Base-by-base conservation (phyloP, 2,888 invertebrate species). In the Ecliptopera silaceata region DNA sequence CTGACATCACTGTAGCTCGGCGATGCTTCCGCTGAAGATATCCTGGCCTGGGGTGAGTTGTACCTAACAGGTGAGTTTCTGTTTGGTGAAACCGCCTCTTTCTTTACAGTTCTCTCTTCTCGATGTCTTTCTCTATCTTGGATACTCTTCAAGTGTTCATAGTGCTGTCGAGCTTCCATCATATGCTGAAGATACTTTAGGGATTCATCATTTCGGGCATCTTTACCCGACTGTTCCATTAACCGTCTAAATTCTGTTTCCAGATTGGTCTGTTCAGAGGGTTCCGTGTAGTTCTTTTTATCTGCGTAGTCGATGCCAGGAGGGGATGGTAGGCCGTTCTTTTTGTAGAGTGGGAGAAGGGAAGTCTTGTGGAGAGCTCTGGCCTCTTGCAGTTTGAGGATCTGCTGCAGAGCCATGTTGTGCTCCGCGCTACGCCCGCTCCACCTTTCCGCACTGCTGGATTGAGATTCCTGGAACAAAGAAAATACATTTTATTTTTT, bases 401-500 rank as follows among this genome's bases (percentile, higher is more conserved):
- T 97, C 90, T 98, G 97, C 84, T 97, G 97, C 68, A 98, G 93
- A 70, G 97, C 97, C 89, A 97, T 93, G 80, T 96, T 96, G 92
- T 98, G 97, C 89, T 98, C 97, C 82, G 97, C 96, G 72, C 95
- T 96, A 81, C 96, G 95, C 80, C 97, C 95, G 76, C 94, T 95
- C 97, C 97, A 97, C 93, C 95, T 94, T 92, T 97, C 97, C 86
- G 97, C 93, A 78, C 95, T 93, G 83, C 94, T 94, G 72, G 96
- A 95, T 87, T 95, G 94, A 72, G 95, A 93, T 92, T 97, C 96
- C 97, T 97, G 92, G 3, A 92, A 93, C 84, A 90, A 88, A n/a
- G 69, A 70, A 71, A 72, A 67, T 8, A n/a, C 29, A 8, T 26
- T 12, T 4, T 18, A 38, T 47, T 17, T 47, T 20, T 26, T 34